Evolutionary conservation across 1,140 invertebrate species (phyloP).

Genomic region (Camponotus floridanus): DNA sequence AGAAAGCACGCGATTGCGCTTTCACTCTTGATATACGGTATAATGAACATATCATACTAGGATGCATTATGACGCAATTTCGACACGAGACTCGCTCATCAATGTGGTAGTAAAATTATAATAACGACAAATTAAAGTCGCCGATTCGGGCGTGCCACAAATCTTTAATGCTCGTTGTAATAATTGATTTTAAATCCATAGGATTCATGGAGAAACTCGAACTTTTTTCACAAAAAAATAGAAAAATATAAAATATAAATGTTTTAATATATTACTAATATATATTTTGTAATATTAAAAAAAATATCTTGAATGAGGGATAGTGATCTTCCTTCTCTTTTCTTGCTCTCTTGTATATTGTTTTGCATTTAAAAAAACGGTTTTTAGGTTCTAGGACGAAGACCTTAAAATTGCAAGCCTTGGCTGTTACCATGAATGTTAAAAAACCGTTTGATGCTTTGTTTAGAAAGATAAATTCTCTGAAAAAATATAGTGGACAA

Average conservation of each 20-base stretch:
- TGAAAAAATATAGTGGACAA: constrained; percentile 70
- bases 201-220: neutral
- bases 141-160: neutral
- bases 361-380: neutral
- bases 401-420: neutral
- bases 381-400: neutral
- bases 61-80: constrained; percentile 74
- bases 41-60: constrained; percentile 54
- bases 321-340: neutral
- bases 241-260: too few species aligned
- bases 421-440: neutral
- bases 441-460: neutral
- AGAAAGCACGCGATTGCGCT: constrained; percentile 22
- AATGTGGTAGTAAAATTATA: constrained; percentile 71
- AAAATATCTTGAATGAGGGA: neutral
- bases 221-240: neutral
- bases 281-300: constrained; percentile 9
- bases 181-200: constrained; percentile 9
- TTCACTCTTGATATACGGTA: constrained; percentile 46
- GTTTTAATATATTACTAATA: neutral
- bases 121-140: constrained; percentile 80
- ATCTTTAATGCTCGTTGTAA: neutral
- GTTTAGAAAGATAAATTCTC: neutral
- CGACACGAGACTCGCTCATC: constrained; percentile 61
- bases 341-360: neutral